A percentile compares a stretch with the other conserved stretches of the same genome.
phyloP scores from a whole-genome alignment of 1,140 invertebrate species.

The Trichomalopsis sarcophagae region DNA sequence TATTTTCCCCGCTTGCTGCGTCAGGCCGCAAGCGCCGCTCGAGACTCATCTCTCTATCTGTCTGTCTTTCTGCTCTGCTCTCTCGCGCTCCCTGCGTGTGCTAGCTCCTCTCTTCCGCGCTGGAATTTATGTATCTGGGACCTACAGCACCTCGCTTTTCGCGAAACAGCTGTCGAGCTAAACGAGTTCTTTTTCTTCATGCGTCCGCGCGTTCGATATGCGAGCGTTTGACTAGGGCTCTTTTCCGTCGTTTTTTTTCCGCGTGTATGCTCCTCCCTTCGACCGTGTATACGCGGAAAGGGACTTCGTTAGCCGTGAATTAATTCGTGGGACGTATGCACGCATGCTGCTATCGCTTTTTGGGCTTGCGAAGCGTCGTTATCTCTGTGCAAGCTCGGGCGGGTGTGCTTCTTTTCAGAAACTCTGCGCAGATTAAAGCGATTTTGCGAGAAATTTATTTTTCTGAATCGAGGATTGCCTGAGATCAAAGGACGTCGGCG shows the following conservation, averaged over 20 bases:
- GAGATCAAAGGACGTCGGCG: too few relatives aligned
- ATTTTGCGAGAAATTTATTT: too few relatives aligned
- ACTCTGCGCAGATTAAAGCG: too few relatives aligned
- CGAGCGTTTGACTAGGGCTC: not conserved
- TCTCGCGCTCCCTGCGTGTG: not conserved
- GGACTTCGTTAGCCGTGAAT: not conserved
- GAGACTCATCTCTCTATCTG: constrained; percentile 24
- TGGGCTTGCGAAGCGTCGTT: too few relatives aligned
- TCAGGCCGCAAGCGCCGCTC: not conserved
- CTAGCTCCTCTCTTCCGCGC: not conserved
- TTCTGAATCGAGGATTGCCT: too few relatives aligned
- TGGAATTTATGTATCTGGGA: constrained; percentile 28
- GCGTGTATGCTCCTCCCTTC: not conserved
- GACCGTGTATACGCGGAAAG: not conserved
- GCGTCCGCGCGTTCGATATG: not conserved
- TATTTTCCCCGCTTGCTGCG: constrained; percentile 29
- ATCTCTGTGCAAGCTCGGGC: not conserved
- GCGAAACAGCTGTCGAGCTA: constrained; percentile 9
- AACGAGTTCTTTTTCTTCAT: constrained; percentile 26
- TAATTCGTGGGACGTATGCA: not conserved
- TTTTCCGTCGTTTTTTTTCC: not conserved
- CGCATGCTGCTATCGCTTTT: not conserved
- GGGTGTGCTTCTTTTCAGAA: too few relatives aligned
- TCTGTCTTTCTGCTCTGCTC: not conserved
- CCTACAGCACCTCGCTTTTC: not conserved